Base-by-base conservation (phyloP, 2,797 vertebrate genomes). In the Xiphophorus birchmanni region DNA sequence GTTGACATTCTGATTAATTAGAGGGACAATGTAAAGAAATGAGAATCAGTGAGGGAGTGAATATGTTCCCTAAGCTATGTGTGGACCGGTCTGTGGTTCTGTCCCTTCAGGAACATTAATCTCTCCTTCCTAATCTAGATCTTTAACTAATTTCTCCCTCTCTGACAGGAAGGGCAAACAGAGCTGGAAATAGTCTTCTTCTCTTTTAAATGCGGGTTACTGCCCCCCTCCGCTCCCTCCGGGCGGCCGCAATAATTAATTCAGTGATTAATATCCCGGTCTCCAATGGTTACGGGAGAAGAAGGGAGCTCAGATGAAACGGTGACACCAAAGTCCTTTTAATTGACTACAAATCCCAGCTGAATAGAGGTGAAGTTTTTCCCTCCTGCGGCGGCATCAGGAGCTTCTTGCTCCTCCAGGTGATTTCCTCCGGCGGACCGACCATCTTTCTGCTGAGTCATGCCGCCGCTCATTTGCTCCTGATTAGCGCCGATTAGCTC, bases 181-280 rank as follows among this genome's bases (percentile, higher is more conserved):
- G 78, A 77, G 77, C 80, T 79, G 75, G 76, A 89, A 84, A 82
- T 75, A 58, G 75, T 44, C 71, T 81, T 47, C 35, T 71, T 71
- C 84, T 80, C 44, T 73, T 77, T 56, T 84, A 90, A 90, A 90
- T 93, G 89, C 85, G 91, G 91, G 90, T 94, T 93, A 93, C 94
- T 92, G 86, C 82, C 89, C 86, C 87, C 87, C 84, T 82, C 85
- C 82, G 84, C 89, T 93, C 88, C 93, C 92, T 88, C 69, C 17
- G 90, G 93, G 89, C 89, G 74, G 85, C 87, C 82, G 10, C 84
- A 87, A 92, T 94, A 93, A 94, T 94, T 91, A 93, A 93, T 90
- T 90, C 89, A 89, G 92, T 94, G 91, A 93, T 93, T 93, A 93
- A 94, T 93, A 90, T 88, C 88, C 82, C 47, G 54, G 85, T 94